Conservation (phyloP, 2,888 invertebrate species). For the Leucophenga maculata region DNA sequence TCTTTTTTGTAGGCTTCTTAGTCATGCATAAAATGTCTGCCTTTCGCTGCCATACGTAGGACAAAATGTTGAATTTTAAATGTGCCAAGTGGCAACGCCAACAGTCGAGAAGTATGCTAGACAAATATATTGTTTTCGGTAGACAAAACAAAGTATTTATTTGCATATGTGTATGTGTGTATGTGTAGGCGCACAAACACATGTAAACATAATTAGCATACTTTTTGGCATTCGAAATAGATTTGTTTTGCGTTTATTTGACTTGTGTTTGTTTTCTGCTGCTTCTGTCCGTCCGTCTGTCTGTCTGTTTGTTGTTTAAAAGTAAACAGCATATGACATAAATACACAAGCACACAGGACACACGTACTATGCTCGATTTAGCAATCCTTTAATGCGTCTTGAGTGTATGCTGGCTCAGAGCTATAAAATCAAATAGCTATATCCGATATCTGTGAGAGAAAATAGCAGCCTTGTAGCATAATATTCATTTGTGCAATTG, state of each 20-base stretch:
- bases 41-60: slow-evolving; percentile 39
- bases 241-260: slow-evolving; percentile 13
- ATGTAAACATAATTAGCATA: slow-evolving; percentile 28
- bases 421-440: slow-evolving; percentile 11
- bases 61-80: slow-evolving; percentile 46
- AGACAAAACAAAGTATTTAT: not conserved
- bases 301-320: not conserved
- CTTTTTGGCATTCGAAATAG: slow-evolving; percentile 9
- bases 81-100: slow-evolving; percentile 6
- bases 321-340: slow-evolving; percentile 10
- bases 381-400: slow-evolving; percentile 3
- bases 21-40: slow-evolving; percentile 48
- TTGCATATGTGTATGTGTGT: not conserved
- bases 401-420: not conserved
- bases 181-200: slow-evolving; percentile 7
- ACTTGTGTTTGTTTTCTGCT: not conserved
- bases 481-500: not conserved
- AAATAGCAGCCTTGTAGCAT: too few relatives aligned
- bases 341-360: not conserved
- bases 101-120: slow-evolving; percentile 1
- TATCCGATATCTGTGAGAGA: not conserved
- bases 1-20: slow-evolving; percentile 22
- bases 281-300: not conserved
- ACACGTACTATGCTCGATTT: not conserved
- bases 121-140: slow-evolving; percentile 14